These are phyloP conservation scores for Ennomos erosarius DNA, from an alignment of 2,888 invertebrate species.

Conservation along the genomic window DNA sequence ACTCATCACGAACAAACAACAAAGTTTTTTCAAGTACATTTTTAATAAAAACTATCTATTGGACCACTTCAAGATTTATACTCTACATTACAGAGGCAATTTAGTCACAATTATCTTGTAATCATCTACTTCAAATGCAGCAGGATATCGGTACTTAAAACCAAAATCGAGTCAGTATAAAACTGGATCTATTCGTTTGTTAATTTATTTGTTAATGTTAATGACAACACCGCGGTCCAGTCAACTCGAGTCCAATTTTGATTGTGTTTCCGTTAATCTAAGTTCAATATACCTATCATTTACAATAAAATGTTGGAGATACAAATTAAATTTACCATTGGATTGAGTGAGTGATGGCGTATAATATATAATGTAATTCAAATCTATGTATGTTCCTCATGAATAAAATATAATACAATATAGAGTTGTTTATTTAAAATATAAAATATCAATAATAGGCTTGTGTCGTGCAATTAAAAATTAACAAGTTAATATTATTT, in stretches of 20 bases:
- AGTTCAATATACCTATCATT: slow-evolving; percentile 47
- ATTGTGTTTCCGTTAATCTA: slow-evolving; percentile 39
- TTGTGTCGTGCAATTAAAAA: too few relatives aligned
- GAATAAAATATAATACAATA: too few relatives aligned
- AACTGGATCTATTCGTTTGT: slow-evolving; percentile 14
- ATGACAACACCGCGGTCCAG: neutral
- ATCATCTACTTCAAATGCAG: neutral
- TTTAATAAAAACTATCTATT: too few relatives aligned
- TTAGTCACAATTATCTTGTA: slow-evolving; percentile 9
- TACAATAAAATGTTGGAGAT: slow-evolving; percentile 25
- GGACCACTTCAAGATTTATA: too few relatives aligned
- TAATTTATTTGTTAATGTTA: slow-evolving; percentile 17
- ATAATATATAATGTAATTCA: too few relatives aligned
- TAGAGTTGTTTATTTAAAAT: too few relatives aligned
- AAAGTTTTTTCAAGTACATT: too few relatives aligned
- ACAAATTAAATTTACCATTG: slow-evolving; percentile 19
- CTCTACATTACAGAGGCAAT: neutral
- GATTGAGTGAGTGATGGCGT: slow-evolving; percentile 6
- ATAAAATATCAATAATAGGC: too few relatives aligned
- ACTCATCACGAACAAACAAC: too few relatives aligned
- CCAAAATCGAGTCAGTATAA: slow-evolving; percentile 6
- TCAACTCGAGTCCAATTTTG: slow-evolving; percentile 9
- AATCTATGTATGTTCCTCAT: too few relatives aligned
- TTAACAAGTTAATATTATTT: too few relatives aligned
- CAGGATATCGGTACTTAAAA: slow-evolving; percentile 18